phyloP scores from a whole-genome alignment of 2,113 vertebrate genomes.

The Tricholaema leucomelas region DNA sequence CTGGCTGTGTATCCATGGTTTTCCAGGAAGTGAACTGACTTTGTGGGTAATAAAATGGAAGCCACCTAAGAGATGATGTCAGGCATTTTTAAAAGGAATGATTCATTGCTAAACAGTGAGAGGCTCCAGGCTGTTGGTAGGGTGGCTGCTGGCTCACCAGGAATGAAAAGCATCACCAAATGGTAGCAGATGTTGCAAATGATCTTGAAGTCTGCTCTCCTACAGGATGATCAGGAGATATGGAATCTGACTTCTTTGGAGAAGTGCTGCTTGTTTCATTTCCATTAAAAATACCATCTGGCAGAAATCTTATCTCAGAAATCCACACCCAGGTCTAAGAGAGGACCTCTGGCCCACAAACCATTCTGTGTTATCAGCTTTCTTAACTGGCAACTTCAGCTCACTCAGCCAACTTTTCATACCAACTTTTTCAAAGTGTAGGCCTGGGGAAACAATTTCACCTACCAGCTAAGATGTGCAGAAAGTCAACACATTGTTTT shows the following conservation, averaged over 20 bases:
- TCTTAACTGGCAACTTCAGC: not conserved
- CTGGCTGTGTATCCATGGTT: not conserved
- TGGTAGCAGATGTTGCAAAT: not conserved
- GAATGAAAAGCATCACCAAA: not conserved
- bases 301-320: slow-evolving; percentile 20
- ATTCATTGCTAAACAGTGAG: not conserved
- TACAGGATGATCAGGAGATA: not conserved
- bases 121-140: not conserved
- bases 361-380: not conserved
- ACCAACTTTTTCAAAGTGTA: not conserved
- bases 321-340: not conserved
- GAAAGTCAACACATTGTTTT: not conserved
- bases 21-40: not conserved
- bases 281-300: slow-evolving; percentile 36
- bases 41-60: not conserved
- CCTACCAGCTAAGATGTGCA: not conserved
- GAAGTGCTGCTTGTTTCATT: not conserved
- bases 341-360: not conserved
- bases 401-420: not conserved
- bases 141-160: not conserved
- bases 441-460: not conserved
- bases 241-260: not conserved
- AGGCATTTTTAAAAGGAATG: not conserved
- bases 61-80: not conserved
- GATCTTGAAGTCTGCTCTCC: not conserved